Percentiles rank a stretch among this genome's conserved stretches.
Conservation (phyloP, 2,888 invertebrate species). For the Bombylius discolor region DNA sequence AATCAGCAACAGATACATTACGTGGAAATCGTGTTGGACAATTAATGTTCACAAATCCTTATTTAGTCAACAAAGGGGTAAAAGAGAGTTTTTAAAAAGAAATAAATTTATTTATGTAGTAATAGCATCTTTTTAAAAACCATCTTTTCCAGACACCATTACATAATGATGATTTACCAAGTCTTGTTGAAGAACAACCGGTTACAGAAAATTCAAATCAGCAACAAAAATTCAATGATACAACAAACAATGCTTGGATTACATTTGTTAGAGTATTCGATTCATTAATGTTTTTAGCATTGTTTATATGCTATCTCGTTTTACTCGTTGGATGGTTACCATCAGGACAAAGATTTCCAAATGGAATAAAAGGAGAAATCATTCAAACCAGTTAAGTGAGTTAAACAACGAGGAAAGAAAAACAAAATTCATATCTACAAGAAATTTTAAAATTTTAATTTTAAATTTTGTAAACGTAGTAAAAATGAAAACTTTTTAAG, state of each 20-base stretch:
- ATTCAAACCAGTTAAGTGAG: not conserved
- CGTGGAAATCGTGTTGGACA: conserved; percentile 13
- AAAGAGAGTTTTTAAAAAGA: no score
- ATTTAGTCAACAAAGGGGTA: conserved; percentile 11
- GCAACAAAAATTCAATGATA: not conserved
- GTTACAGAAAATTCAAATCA: not conserved
- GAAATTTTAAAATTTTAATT: no score
- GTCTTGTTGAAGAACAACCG: conserved; percentile 6
- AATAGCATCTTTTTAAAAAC: not conserved
- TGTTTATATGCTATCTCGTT: conserved; percentile 7
- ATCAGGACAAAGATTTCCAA: not conserved
- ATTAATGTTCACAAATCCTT: conserved; percentile 12
- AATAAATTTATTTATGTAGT: not conserved
- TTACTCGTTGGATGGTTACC: conserved; percentile 11
- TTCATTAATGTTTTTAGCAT: conserved; percentile 7
- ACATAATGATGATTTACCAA: not conserved
- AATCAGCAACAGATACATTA: conserved; percentile 7
- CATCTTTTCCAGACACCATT: not conserved
- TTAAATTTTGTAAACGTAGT: no score
- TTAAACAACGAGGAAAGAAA: no score
- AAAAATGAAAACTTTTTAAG: no score
- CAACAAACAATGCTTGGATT: conserved; percentile 6
- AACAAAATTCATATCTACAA: no score
- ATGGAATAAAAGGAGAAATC: not conserved
- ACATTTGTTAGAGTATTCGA: conserved; percentile 10